A percentile compares a stretch with the other conserved stretches of the same genome.
Conservation (phyloP, 92 coral and sea anemone genomes). For the Parazoanthus swiftii region DNA sequence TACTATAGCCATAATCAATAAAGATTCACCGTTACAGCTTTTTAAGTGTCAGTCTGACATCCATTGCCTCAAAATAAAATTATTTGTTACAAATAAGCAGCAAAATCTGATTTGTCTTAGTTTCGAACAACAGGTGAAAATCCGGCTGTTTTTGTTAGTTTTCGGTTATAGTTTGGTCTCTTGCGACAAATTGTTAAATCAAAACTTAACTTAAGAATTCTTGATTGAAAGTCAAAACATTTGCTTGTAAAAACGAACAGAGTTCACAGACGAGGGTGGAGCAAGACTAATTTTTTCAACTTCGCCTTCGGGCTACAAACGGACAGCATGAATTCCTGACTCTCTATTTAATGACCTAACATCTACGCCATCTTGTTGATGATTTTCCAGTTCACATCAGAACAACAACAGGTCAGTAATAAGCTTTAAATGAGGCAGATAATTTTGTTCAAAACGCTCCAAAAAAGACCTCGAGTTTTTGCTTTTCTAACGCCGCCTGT, state of each 20-base stretch:
- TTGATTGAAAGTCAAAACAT: background rate
- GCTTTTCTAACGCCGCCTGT: no score
- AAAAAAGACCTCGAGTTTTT: background rate
- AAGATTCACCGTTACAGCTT: background rate
- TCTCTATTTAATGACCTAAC: conserved; percentile 24
- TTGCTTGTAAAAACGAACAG: background rate
- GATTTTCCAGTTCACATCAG: conserved; percentile 6
- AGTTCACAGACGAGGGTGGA: background rate
- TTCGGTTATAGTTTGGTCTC: background rate
- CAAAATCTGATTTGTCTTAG: background rate
- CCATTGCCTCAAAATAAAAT: background rate
- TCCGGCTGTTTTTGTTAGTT: background rate
- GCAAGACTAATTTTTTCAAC: background rate
- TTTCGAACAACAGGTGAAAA: background rate
- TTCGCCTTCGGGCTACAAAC: conserved; percentile 12
- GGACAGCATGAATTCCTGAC: background rate
- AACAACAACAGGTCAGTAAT: conserved; percentile 28
- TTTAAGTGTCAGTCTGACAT: background rate
- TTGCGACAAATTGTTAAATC: background rate
- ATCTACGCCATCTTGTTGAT: conserved; percentile 29
- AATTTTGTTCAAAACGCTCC: background rate
- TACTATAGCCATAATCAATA: background rate
- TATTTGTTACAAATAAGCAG: background rate
- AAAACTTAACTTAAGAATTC: background rate
- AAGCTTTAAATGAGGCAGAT: conserved; percentile 29